Evolutionary conservation across 2,888 invertebrate genomes (phyloP), one percentile per base, ranked within the genome.

Genomic region (Nudaria mundana): DNA sequence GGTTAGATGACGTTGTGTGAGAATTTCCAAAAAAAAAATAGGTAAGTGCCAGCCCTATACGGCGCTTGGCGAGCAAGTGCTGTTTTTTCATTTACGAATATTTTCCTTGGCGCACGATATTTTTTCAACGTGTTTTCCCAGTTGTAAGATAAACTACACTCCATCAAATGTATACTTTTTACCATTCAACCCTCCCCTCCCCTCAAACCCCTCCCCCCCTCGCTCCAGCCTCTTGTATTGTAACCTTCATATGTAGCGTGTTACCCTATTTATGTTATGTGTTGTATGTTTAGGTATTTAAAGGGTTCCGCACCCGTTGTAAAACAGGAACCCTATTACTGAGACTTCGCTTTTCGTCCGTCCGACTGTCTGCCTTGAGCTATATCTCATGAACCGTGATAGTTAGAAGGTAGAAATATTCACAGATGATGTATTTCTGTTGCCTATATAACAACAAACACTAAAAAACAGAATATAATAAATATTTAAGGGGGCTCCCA

Each of bases 71-170:
- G 71, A 55, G 55, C 66, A 52, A 52, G 69, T 88, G 88, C 86
- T 88, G 77, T 87, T 87, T 87, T 88, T 88, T 87, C 88, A 88
- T 88, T 87, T 87, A 78, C 77, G 85, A 83, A 88, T 88, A 87
- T 87, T 88, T 88, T 88, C 78, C 82, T 87, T 85, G 71, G 83
- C 79, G 66, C 75, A 66, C 81, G 83, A 81, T 88, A 86, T 88
- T 87, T 88, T 88, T 85, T 79, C 81, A 79, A 75, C 55, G 69
- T 84, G 82, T 87, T 88, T 86, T 82, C 79, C 80, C 86, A 85
- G 82, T 77, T 81, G 88, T 81, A 87, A 87, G 81, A 86, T 86
- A 88, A 87, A 86, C 87, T 86, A 84, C 77, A 76, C 79, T 83
- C 81, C 81, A 84, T 85, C 85, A 85, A 82, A 86, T 74, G 80